Conservation (phyloP, 92 coral and sea anemone species). For the Hydrozoanthus gracilis region DNA sequence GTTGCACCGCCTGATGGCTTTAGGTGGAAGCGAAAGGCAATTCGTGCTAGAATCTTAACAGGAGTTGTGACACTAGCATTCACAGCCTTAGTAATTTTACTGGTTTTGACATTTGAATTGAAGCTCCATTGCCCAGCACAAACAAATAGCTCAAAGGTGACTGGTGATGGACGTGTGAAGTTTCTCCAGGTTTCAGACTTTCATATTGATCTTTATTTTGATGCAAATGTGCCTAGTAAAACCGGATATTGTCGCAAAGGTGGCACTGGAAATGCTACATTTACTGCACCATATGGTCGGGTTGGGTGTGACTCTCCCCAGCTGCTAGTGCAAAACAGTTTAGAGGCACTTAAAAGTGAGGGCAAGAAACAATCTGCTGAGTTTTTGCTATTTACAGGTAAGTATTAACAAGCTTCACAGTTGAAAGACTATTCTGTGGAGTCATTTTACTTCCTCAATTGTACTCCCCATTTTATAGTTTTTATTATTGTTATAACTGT, state of each 20-base stretch:
- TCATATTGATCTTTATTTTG: constrained; percentile 80
- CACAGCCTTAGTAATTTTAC: constrained; percentile 63
- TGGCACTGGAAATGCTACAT: constrained; percentile 63
- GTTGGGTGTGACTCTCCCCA: constrained; percentile 86
- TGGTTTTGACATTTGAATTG: constrained; percentile 71
- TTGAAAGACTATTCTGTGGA: no score
- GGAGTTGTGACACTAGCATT: constrained; percentile 60
- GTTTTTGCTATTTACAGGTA: constrained; percentile 86
- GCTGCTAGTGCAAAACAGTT: constrained; percentile 58
- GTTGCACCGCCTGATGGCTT: constrained; percentile 41
- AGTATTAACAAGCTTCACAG: not conserved
- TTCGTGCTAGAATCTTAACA: constrained; percentile 62
- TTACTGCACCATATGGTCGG: constrained; percentile 85
- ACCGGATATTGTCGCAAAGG: constrained; percentile 71
- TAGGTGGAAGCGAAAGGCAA: constrained; percentile 74
- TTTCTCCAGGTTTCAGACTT: constrained; percentile 86
- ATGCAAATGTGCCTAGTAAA: constrained; percentile 53
- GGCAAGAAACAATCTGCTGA: constrained; percentile 46
- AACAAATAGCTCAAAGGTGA: not conserved
- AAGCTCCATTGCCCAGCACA: constrained; percentile 51
- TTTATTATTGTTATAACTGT: no score
- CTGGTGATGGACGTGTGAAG: constrained; percentile 39
- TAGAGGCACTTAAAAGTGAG: constrained; percentile 70
- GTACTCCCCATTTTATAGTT: no score
- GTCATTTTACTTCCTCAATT: no score